phyloP scores from a whole-genome alignment of 2,797 vertebrate genomes.

The Pangasius sanitwongsei region DNA sequence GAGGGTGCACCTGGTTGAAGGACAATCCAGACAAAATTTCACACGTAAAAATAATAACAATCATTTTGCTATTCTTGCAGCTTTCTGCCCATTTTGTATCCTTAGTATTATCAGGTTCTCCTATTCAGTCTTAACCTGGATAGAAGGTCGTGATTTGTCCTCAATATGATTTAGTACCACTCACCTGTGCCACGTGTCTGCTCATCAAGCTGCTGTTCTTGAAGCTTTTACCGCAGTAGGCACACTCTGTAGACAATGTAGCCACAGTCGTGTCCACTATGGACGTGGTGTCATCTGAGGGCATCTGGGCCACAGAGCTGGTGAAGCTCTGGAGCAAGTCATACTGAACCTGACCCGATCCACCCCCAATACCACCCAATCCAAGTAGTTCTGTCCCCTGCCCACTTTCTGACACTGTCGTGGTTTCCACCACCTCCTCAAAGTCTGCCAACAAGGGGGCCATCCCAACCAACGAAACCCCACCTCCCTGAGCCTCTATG shows the following conservation, averaged over 20 bases:
- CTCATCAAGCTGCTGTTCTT: conserved; percentile 85
- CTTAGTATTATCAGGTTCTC: not conserved
- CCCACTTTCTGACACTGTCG: conserved; percentile 74
- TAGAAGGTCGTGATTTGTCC: not conserved
- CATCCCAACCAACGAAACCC: conserved; percentile 74
- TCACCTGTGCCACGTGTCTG: conserved; percentile 82
- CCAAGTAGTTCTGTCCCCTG: conserved; percentile 75
- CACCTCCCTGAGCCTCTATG: conserved; percentile 66
- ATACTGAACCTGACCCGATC: conserved; percentile 73
- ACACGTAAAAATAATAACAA: not conserved
- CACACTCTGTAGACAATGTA: conserved; percentile 74
- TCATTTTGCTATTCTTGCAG: not conserved
- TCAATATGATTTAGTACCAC: not conserved
- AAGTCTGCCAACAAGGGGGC: conserved; percentile 79
- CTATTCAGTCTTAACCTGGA: not conserved
- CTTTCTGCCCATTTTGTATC: not conserved
- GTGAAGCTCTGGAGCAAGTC: conserved; percentile 81
- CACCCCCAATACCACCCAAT: conserved; percentile 62
- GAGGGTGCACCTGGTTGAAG: conserved; percentile 72
- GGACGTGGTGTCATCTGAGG: conserved; percentile 65
- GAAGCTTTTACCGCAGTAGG: conserved; percentile 87
- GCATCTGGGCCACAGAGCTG: conserved; percentile 71
- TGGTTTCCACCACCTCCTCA: conserved; percentile 83
- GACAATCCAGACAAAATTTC: not conserved
- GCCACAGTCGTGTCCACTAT: conserved; percentile 64